Percentiles rank a stretch among this genome's conserved stretches.
These are phyloP conservation scores for Euphysa ruthae DNA, from an alignment of 30 jellyfish, hydroid and myxozoan genomes.

Conservation along the genomic window DNA sequence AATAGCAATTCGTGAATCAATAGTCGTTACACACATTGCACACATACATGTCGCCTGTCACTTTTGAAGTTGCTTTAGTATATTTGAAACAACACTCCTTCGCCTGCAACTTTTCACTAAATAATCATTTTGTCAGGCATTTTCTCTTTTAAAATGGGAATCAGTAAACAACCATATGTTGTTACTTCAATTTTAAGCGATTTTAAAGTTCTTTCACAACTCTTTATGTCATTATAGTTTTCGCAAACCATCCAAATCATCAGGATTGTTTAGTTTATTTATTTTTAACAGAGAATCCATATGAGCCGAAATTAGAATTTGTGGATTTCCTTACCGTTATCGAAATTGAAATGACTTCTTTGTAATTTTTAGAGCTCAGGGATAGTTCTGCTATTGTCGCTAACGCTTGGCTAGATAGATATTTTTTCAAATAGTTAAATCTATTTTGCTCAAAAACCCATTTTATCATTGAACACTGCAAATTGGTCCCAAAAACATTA, in stretches of 20 bases:
- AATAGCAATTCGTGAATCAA: not conserved
- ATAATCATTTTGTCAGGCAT: not conserved
- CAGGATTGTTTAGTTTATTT: not conserved
- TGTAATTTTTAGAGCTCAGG: slow-evolving; percentile 6
- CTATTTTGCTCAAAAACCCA: slow-evolving; percentile 4
- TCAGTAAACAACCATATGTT: not conserved
- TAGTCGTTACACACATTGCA: too few species aligned
- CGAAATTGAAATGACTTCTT: slow-evolving; percentile 4
- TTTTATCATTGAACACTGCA: not conserved
- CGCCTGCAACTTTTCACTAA: not conserved
- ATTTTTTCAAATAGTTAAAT: not conserved
- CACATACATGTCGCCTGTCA: too few species aligned
- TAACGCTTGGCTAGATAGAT: slow-evolving; percentile 6
- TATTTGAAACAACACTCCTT: not conserved
- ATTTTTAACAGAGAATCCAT: slow-evolving; percentile 3
- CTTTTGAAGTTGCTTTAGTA: not conserved
- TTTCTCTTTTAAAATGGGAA: not conserved
- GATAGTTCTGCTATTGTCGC: slow-evolving; percentile 2
- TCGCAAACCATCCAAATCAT: slow-evolving; percentile 14
- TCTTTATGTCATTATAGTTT: slow-evolving; percentile 6
- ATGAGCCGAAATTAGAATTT: slow-evolving; percentile 14
- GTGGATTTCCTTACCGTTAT: slow-evolving; percentile 4
- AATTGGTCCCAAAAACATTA: slow-evolving; percentile 14
- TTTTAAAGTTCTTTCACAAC: slow-evolving; percentile 2
- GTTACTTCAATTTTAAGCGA: not conserved